Conservation (phyloP, 2,888 invertebrate genomes). For the Bombyx huttoni region DNA sequence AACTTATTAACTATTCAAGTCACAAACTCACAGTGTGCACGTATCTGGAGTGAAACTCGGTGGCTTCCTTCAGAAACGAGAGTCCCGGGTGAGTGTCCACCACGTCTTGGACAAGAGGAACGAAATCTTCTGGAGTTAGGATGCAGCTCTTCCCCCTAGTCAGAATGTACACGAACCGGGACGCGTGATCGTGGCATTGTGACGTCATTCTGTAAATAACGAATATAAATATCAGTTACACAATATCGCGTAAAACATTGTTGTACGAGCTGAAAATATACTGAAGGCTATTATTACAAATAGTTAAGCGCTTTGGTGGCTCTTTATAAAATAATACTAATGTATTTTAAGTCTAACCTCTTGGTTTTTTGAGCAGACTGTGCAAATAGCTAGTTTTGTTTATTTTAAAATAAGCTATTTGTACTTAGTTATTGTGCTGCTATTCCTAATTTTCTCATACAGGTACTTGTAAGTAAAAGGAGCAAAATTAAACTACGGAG, state of each 20-base stretch:
- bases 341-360: too few relatives aligned
- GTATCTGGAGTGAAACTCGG: conserved; percentile 98
- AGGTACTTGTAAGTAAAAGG: too few relatives aligned
- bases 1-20: not conserved
- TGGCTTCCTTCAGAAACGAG: conserved; percentile 96
- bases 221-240: not conserved
- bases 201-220: conserved; percentile 77
- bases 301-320: too few relatives aligned
- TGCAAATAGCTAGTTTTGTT: too few relatives aligned
- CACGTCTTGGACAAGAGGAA: conserved; percentile 96
- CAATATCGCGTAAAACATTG: too few relatives aligned
- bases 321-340: too few relatives aligned
- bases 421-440: too few relatives aligned
- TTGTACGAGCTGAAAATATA: not conserved
- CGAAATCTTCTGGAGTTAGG: conserved; percentile 91
- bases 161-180: conserved; percentile 89
- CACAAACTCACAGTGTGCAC: conserved; percentile 87
- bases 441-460: too few relatives aligned
- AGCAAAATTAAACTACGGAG: too few relatives aligned
- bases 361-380: too few relatives aligned
- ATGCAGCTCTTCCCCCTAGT: conserved; percentile 79
- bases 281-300: not conserved
- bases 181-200: conserved; percentile 89
- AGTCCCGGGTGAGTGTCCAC: conserved; percentile 98
- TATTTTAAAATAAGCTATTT: too few relatives aligned